phyloP scores from a whole-genome alignment of 2,888 invertebrate genomes.

The Elmis aenea region DNA sequence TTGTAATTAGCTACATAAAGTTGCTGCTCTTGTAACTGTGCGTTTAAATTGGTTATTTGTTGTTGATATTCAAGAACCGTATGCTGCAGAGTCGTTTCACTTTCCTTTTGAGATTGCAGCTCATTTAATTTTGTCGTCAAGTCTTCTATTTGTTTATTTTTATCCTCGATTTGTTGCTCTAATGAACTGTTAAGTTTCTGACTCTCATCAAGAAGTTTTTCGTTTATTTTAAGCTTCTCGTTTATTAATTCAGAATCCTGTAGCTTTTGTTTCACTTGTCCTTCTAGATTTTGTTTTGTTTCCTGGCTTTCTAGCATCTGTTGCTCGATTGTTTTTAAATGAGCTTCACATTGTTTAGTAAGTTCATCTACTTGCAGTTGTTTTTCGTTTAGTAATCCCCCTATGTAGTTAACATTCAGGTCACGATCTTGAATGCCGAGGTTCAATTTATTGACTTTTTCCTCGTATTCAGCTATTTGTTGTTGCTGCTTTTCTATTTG shows the following conservation, averaged over 20 bases:
- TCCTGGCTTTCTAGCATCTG: background rate
- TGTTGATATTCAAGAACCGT: conserved; percentile 26
- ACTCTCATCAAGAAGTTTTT: conserved; percentile 1
- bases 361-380: background rate
- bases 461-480: conserved; percentile 18
- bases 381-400: too few species aligned
- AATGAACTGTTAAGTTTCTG: conserved; percentile 1
- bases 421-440: too few species aligned
- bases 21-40: conserved; percentile 27
- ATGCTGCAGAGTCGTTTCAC: conserved; percentile 20
- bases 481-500: conserved; percentile 26
- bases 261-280: conserved; percentile 2
- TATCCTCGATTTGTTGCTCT: conserved; percentile 13
- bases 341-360: background rate
- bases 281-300: background rate
- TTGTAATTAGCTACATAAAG: conserved; percentile 24
- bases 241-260: background rate
- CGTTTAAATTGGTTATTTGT: conserved; percentile 18
- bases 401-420: too few species aligned
- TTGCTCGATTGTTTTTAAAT: background rate
- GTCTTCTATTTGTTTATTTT: conserved; percentile 11
- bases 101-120: conserved; percentile 7
- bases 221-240: conserved; percentile 24
- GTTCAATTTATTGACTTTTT: conserved; percentile 3
- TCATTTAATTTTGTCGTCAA: conserved; percentile 8